phyloP scores from a whole-genome alignment of 2,797 vertebrate genomes.

The Bradypodion ventrale region DNA sequence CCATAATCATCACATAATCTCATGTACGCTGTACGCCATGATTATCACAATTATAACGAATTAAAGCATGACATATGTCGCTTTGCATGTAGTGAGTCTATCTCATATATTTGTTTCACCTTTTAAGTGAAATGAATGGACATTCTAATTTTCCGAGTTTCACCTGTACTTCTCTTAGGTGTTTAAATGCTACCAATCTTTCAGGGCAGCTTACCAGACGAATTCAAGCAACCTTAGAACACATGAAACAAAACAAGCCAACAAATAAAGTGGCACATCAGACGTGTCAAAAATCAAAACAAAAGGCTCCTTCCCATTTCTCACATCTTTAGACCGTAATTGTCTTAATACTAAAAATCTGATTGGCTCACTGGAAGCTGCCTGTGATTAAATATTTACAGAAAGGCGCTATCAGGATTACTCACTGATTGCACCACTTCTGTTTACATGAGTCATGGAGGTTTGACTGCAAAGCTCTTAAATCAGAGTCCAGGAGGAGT shows the following conservation, averaged over 20 bases:
- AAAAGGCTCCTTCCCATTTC: neutral
- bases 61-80: too few relatives aligned
- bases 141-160: too few relatives aligned
- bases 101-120: too few relatives aligned
- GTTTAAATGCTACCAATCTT: neutral
- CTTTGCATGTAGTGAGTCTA: too few relatives aligned
- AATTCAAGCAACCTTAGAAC: neutral
- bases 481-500: conserved; percentile 43
- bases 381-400: conserved; percentile 33
- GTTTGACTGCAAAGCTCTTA: conserved; percentile 44
- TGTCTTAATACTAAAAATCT: neutral
- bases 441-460: conserved; percentile 65
- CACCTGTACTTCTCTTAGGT: too few relatives aligned
- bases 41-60: too few relatives aligned
- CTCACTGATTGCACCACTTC: conserved; percentile 49
- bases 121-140: too few relatives aligned
- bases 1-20: too few relatives aligned
- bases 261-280: neutral
- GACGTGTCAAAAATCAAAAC: neutral
- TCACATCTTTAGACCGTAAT: neutral
- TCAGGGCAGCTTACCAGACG: neutral
- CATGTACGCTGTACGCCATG: too few relatives aligned
- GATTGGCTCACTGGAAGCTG: neutral
- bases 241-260: neutral
- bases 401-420: conserved; percentile 45